Evolutionary conservation across 2,888 invertebrate genomes (phyloP), one percentile per base, ranked within the genome.

Genomic region (Agrochola macilenta): DNA sequence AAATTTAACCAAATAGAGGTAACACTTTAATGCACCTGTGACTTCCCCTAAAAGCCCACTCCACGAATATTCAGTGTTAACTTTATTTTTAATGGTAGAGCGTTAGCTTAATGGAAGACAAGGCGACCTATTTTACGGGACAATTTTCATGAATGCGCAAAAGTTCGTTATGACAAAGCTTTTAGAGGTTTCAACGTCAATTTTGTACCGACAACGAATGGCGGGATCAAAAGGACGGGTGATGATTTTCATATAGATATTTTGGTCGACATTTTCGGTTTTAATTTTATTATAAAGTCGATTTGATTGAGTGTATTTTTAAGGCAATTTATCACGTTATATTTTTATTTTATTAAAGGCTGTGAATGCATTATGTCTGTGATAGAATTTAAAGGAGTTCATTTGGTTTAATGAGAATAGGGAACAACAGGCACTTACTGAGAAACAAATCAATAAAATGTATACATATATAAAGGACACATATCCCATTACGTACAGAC

Each of bases 81-180:
- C 85, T 95, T 95, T 95, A 95, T 95, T 95, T 95, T 95, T 96
- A 96, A 96, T 96, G 96, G 95, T 90, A 87, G 90, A 86, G 90
- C 93, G 95, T 94, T 94, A 93, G 92, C 92, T 90, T 95, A 96
- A 96, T 96, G 95, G 95, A 94, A 94, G 94, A 93, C 93, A 94
- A 92, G 93, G 93, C 92, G 95, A 94, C 94, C 94, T 94, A 95
- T 95, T 95, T 95, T 95, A 94, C 91, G 95, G 92, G 91, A 95
- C 93, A 94, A 95, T 95, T 95, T 95, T 93, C 94, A 92, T 92
- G 93, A 93, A 95, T 93, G 92, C 91, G 91, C 90, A 87, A 93
- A 94, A 95, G 93, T 95, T 95, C 92, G 92, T 93, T 92, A 90
- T 92, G 94, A 94, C 92, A 93, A 92, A 86, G 95, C 95, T 95